Evolutionary conservation across 1,140 invertebrate species (phyloP).

Genomic region (Oppia nitens): DNA sequence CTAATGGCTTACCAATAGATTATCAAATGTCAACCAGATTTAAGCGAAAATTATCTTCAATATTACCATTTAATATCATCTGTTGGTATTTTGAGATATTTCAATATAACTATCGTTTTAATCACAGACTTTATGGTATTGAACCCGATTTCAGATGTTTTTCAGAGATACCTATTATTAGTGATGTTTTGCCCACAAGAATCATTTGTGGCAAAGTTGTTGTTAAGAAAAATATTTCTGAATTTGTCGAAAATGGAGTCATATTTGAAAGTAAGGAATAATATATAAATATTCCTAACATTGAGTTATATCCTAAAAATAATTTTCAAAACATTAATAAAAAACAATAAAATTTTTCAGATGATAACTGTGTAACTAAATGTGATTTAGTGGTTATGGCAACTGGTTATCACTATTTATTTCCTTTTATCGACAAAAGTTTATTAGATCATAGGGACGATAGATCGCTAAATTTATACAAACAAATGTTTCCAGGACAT

Average conservation of each 20-base stretch:
- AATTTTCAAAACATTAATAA: too few relatives aligned
- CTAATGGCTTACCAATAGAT: conserved; percentile 27
- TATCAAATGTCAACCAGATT: conserved; percentile 15
- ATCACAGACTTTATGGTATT: conserved; percentile 33
- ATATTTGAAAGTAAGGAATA: conserved; percentile 25
- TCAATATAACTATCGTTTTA: conserved; percentile 26
- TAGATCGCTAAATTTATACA: conserved; percentile 15
- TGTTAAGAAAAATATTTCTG: conserved; percentile 30
- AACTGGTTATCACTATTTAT: conserved; percentile 29
- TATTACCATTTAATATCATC: conserved; percentile 16
- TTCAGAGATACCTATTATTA: conserved; percentile 35
- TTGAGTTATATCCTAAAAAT: too few relatives aligned
- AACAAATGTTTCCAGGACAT: conserved; percentile 15
- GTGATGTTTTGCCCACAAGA: conserved; percentile 37
- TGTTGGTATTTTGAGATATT: conserved; percentile 15
- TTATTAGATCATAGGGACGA: conserved; percentile 15
- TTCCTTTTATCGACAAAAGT: conserved; percentile 27
- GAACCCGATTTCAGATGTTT: conserved; percentile 32
- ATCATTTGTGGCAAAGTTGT: conserved; percentile 32
- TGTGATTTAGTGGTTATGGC: conserved; percentile 27
- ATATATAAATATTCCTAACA: not conserved
- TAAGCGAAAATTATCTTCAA: conserved; percentile 13
- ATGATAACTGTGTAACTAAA: conserved; percentile 20
- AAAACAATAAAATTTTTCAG: conserved; percentile 26
- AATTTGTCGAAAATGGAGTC: conserved; percentile 27